Evolutionary conservation across 2,113 vertebrate species (phyloP), one percentile per base, ranked within the genome.

Genomic region (Centropus bengalensis): DNA sequence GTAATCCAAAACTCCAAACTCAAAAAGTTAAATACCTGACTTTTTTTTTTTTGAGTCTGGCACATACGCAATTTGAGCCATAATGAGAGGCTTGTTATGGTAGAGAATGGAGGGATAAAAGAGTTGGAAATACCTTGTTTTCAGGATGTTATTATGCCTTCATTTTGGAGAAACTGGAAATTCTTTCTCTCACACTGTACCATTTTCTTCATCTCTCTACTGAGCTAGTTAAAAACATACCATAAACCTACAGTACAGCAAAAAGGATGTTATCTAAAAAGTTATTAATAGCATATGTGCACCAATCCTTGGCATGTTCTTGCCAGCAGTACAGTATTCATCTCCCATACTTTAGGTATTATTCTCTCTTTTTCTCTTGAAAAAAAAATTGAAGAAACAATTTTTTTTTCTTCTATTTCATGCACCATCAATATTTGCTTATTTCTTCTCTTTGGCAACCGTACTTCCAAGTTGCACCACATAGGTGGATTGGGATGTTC

Each of bases 351-450:
- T 51, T 77, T 77, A 69, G 14, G 18, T 83, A 64, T 71, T 94
- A 63, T 44, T 58, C 47, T 74, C 20, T 64, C 16, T 44, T 92
- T 51, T 84, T 68, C 27, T 68, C 20, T 67, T 44, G 91, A 36
- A 36, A 36, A 36, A 36, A 36, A 36, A 36, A 36, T 62, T 69
- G 52, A 75, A 83, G 56, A 13, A 94, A 86, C 36, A 83, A 38
- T 33, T 94, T 91, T 3, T 90, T 89, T 69, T 85, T 64, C 70
- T 84, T 64, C 67, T 93, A 75, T 80, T 92, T 84, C 28, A 64
- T 64, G 36, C 8, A 22, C 21, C 10, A 40, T 66, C 54, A 79
- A 60, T 96, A 81, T 77, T 89, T 96, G n/a, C 30, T 73, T 93
- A 44, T 55, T 91, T 75, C 19, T 63, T 81, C 14, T 11, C 78